Evolutionary conservation across 2,888 invertebrate genomes (phyloP).

Genomic region (Trachelus troglodyta): DNA sequence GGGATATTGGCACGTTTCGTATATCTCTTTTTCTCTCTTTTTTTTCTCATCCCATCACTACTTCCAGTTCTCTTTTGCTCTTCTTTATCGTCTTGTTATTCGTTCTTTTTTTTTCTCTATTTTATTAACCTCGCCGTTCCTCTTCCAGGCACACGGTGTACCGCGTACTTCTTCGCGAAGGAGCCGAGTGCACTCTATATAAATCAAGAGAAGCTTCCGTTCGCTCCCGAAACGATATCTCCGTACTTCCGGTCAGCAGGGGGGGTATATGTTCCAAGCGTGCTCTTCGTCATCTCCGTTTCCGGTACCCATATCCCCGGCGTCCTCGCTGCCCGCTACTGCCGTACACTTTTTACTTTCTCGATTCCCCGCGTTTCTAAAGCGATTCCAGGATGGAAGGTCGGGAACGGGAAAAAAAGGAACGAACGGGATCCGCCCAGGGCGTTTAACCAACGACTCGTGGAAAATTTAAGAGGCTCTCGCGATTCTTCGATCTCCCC

Average conservation of each 20-base stretch:
- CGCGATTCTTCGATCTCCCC: background rate
- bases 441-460: constrained; percentile 19
- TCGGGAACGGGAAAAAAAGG: constrained; percentile 7
- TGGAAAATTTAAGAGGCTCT: constrained; percentile 19
- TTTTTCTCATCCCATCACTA: background rate
- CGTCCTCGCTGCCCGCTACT: too few relatives aligned
- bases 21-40: background rate
- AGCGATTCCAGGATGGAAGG: background rate
- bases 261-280: constrained; percentile 25
- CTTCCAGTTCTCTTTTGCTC: background rate
- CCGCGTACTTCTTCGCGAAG: constrained; percentile 1
- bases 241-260: constrained; percentile 42
- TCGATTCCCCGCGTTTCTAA: background rate
- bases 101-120: constrained; percentile 3
- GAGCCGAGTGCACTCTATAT: constrained; percentile 36
- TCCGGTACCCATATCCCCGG: constrained; percentile 25
- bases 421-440: constrained; percentile 15
- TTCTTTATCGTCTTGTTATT: background rate
- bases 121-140: background rate
- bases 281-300: constrained; percentile 43
- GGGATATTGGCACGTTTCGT: background rate
- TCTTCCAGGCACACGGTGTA: background rate
- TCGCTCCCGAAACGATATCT: constrained; percentile 39
- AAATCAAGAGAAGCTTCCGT: constrained; percentile 44
- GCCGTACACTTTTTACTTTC: background rate